A percentile compares a stretch with the other conserved stretches of the same genome.
These are phyloP conservation scores for Pluvialis apricaria DNA, from an alignment of 2,113 vertebrate genomes.

Conservation along the genomic window DNA sequence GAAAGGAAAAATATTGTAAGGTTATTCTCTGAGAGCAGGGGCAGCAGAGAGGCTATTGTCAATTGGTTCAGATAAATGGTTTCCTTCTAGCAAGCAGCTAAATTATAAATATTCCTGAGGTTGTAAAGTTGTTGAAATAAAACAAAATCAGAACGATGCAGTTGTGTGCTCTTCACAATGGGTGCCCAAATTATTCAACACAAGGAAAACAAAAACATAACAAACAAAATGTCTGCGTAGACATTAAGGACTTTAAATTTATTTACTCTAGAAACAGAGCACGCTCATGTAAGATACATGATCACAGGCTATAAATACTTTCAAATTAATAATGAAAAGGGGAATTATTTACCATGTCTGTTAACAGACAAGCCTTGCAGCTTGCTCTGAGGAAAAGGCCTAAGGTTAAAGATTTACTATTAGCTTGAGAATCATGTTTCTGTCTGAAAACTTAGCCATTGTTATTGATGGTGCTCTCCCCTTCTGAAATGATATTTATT, in stretches of 20 bases:
- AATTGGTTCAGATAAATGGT: neutral
- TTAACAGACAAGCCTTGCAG: neutral
- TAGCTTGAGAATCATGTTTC: neutral
- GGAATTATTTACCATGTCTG: neutral
- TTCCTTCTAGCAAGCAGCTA: neutral
- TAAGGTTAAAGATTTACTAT: neutral
- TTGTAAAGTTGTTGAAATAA: neutral
- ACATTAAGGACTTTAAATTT: neutral
- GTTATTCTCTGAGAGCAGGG: neutral
- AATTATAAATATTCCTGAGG: neutral
- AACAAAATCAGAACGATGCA: neutral
- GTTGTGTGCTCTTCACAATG: neutral
- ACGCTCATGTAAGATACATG: neutral
- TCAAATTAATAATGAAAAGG: neutral
- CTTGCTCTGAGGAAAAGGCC: neutral
- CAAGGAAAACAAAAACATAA: neutral
- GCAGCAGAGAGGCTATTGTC: neutral
- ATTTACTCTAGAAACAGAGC: neutral
- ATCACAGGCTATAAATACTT: constrained; percentile 12
- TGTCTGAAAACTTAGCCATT: neutral
- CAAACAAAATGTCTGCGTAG: neutral
- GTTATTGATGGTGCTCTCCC: neutral
- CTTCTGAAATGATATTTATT: neutral
- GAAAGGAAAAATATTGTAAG: neutral
- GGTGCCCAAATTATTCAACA: neutral